Percentiles rank a stretch among this genome's conserved stretches.
These are phyloP conservation scores for Megalops atlanticus DNA, from an alignment of 2,113 vertebrate genomes.

Conservation along the genomic window DNA sequence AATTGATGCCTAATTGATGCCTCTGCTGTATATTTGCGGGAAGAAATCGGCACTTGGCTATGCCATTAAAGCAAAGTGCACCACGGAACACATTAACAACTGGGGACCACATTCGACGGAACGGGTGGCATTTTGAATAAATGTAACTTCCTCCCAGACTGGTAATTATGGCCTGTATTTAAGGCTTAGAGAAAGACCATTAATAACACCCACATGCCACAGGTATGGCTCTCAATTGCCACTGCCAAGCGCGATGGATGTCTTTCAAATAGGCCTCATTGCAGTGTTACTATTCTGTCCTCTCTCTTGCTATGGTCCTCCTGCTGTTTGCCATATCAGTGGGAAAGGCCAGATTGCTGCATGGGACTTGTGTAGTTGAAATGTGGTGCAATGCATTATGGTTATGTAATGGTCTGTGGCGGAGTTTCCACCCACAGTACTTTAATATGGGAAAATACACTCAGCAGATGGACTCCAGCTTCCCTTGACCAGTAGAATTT, in stretches of 20 bases:
- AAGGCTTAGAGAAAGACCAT: conserved; percentile 3
- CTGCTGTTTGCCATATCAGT: neutral
- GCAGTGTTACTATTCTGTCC: neutral
- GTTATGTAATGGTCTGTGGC: no score
- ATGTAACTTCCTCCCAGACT: conserved; percentile 45
- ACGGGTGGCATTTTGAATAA: conserved; percentile 50
- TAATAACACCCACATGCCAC: conserved; percentile 4
- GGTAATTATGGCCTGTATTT: conserved; percentile 36
- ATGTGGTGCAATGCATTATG: no score
- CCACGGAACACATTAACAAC: conserved; percentile 39
- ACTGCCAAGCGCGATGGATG: neutral
- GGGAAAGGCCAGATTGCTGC: no score
- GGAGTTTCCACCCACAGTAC: no score
- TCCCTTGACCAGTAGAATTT: no score
- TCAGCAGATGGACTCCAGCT: no score
- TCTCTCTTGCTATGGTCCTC: neutral
- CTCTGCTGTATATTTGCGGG: conserved; percentile 13
- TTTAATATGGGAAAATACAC: no score
- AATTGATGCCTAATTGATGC: no score
- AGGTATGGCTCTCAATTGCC: neutral
- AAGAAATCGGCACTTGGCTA: conserved; percentile 20
- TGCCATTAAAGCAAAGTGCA: conserved; percentile 41
- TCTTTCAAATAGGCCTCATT: neutral
- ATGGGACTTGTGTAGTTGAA: no score
- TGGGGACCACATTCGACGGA: conserved; percentile 37